These are phyloP conservation scores for Periparus ater DNA, from an alignment of 2,797 vertebrate genomes.

Conservation along the genomic window DNA sequence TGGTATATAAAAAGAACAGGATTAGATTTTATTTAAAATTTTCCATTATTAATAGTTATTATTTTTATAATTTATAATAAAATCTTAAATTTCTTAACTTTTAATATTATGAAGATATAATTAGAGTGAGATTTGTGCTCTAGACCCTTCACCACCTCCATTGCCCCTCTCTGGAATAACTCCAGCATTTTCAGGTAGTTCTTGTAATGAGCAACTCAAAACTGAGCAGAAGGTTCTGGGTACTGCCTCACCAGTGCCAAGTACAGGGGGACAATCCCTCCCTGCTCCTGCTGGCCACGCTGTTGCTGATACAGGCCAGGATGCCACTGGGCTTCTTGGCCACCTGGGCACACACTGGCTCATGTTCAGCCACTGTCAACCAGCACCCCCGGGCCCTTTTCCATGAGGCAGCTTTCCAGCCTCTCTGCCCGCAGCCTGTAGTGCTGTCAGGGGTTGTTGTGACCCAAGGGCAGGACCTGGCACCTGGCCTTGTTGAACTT, in stretches of 20 bases:
- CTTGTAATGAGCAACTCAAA: neutral
- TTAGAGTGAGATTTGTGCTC: neutral
- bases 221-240: neutral
- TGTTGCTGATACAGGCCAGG: neutral
- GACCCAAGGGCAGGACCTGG: neutral
- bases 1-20: neutral
- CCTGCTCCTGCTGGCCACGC: neutral
- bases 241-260: accelerated
- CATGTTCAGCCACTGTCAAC: neutral
- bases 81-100: neutral
- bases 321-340: neutral
- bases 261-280: neutral
- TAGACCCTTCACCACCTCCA: neutral
- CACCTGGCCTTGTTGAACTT: neutral
- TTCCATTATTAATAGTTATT: neutral
- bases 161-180: neutral
- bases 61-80: neutral
- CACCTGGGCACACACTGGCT: neutral
- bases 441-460: accelerated
- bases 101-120: neutral
- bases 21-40: neutral
- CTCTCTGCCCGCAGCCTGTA: neutral
- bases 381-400: neutral
- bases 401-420: neutral
- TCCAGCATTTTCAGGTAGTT: neutral